Percentiles rank a stretch among this genome's conserved stretches.
These are phyloP conservation scores for Oenanthe oenanthe DNA, from an alignment of 2,113 vertebrate species.

Conservation along the genomic window DNA sequence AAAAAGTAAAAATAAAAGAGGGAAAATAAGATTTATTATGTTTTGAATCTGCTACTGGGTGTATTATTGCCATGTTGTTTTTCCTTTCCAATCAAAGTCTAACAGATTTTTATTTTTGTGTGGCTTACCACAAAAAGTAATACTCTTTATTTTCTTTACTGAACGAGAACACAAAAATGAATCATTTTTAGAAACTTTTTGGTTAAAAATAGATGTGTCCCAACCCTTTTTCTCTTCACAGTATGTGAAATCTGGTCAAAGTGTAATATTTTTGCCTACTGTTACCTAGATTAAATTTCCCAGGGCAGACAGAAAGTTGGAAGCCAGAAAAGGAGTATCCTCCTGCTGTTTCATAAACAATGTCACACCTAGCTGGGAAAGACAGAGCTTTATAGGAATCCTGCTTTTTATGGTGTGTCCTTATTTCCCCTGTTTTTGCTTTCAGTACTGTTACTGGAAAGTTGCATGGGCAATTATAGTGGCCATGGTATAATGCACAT, in stretches of 20 bases:
- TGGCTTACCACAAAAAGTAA: slow-evolving; percentile 12
- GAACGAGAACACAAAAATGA: slow-evolving; percentile 27
- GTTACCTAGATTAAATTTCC: slow-evolving; percentile 79
- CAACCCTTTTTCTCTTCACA: slow-evolving; percentile 69
- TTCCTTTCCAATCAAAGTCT: slow-evolving; percentile 7
- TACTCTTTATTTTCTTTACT: slow-evolving; percentile 49
- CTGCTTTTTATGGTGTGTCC: slow-evolving; percentile 50
- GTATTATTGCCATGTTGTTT: slow-evolving; percentile 6
- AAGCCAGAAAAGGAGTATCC: slow-evolving; percentile 67
- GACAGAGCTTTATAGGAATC: slow-evolving; percentile 28
- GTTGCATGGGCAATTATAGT: neutral
- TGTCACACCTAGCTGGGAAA: slow-evolving; percentile 74
- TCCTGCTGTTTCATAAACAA: slow-evolving; percentile 74
- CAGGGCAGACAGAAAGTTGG: slow-evolving; percentile 67
- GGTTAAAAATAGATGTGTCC: slow-evolving; percentile 75
- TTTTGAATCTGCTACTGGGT: slow-evolving; percentile 52
- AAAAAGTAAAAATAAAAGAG: slow-evolving; percentile 2
- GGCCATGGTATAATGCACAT: neutral
- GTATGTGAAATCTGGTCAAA: slow-evolving; percentile 75
- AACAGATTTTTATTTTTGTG: slow-evolving; percentile 36
- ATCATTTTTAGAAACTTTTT: slow-evolving; percentile 72
- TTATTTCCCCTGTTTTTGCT: slow-evolving; percentile 59
- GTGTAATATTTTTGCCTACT: slow-evolving; percentile 77
- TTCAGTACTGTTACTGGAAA: slow-evolving; percentile 55
- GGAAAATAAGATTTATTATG: slow-evolving; percentile 48